Base-by-base conservation (phyloP, 2,797 vertebrate genomes). In the Brachymystax lenok region DNA sequence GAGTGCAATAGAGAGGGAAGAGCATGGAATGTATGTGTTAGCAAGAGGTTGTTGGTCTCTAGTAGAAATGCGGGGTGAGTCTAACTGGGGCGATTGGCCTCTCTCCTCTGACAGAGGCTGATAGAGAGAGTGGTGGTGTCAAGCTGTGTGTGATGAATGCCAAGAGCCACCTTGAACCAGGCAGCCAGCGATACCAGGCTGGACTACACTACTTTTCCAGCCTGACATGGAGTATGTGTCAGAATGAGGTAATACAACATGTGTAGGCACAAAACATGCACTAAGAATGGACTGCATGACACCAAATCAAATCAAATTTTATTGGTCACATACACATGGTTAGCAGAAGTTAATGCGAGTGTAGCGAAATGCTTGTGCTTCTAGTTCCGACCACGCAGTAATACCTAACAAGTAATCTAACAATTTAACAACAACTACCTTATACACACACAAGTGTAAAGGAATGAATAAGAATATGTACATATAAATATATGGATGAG, bases 121-220 rank as follows among this genome's bases (percentile, higher is more conserved):
- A n/a, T 8, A 51, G 56, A 3, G 21, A 61, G 33, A 70, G 63
- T 69, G 35, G 51, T 19, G 51, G 81, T 85, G 82, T 82, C 75
- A 75, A 13, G 4, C 74, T 74, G 70, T 75, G 76, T 69, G 74
- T 83, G 86, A 91, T 84, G 77, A 81, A 85, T 82, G 68, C 71
- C 86, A 91, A 84, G 86, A 83, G 76, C 79, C 75, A 69, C 78
- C 74, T 63, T 69, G 83, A 80, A 79, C 19, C 81, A 83, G 70
- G 74, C 84, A 77, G 73, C 51, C 2, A 77, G 77, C 80, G 79
- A 88, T 82, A 89, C 10, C 40, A 46, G 10, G 40, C 6, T 35
- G 35, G 35, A 46, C 40, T 3, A 46, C 73, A 79, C 79, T 21
- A 40, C 10, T 40, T 8, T 1, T 21, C 13, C 54, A 50, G 54